Percentiles rank a stretch among this genome's conserved stretches.
These are phyloP conservation scores for Drosophila antonietae DNA, from an alignment of 2,888 invertebrate species.

Conservation along the genomic window DNA sequence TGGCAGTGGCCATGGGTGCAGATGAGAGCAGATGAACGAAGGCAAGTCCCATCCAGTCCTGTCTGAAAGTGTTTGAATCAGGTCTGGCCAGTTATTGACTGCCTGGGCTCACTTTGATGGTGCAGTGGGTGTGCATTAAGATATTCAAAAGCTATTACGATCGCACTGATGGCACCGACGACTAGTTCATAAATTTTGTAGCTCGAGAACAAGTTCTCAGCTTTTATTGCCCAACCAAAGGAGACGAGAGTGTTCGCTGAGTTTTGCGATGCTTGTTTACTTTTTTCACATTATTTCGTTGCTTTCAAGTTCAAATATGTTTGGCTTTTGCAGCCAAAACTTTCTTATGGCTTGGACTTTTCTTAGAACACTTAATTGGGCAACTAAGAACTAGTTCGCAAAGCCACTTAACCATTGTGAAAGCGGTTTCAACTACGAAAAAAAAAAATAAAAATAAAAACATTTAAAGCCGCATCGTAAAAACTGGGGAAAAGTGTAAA, in stretches of 20 bases:
- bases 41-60: neutral
- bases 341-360: neutral
- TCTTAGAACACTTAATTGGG: constrained; percentile 8
- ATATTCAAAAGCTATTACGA: constrained; percentile 50
- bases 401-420: constrained; percentile 4
- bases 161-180: constrained; percentile 42
- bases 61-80: constrained; percentile 36
- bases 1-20: constrained; percentile 1
- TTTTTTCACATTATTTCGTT: neutral
- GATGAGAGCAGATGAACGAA: too few relatives aligned
- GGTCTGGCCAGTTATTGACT: constrained; percentile 37
- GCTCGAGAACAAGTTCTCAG: constrained; percentile 34
- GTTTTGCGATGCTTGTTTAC: neutral
- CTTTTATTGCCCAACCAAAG: neutral
- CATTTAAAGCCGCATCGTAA: constrained; percentile 49
- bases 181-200: constrained; percentile 25
- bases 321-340: neutral
- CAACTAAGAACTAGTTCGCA: constrained; percentile 1
- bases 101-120: constrained; percentile 26
- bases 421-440: constrained; percentile 17
- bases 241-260: neutral
- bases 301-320: constrained; percentile 2
- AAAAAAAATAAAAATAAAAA: constrained; percentile 3
- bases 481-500: constrained; percentile 9
- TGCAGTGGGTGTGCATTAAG: constrained; percentile 59